Evolutionary conservation across 2,797 vertebrate species (phyloP).

Genomic region (Ptychobarbus kaznakovi): DNA sequence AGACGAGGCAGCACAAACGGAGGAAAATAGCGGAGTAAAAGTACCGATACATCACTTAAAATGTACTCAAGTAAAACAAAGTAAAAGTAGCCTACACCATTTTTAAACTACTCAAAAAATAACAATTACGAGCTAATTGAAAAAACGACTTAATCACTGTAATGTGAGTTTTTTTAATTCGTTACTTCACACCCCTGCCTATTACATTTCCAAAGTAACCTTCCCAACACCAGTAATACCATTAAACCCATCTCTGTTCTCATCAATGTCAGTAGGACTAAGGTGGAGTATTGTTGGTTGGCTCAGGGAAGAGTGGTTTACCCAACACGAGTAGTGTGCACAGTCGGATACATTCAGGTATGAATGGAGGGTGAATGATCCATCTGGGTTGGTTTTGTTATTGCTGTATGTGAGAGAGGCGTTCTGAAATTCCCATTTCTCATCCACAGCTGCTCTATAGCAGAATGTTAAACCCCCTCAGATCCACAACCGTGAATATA

Average conservation of each 20-base stretch:
- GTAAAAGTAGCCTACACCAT: no score
- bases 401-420: not conserved
- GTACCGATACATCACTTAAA: no score
- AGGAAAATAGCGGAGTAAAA: no score
- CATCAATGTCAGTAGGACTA: not conserved
- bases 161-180: no score
- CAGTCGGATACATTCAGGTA: conserved; percentile 31
- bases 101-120: no score
- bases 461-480: conserved; percentile 41
- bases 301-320: conserved; percentile 51
- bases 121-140: no score
- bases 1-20: no score
- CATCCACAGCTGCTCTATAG: conserved; percentile 42
- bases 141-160: no score
- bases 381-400: conserved; percentile 21
- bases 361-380: conserved; percentile 30
- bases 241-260: not conserved
- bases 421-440: conserved; percentile 44
- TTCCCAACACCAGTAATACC: not conserved
- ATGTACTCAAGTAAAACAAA: no score
- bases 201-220: no score
- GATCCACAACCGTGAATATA: no score
- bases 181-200: no score
- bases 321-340: conserved; percentile 32
- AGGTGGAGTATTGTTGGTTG: conserved; percentile 21